phyloP scores from a whole-genome alignment of 2,888 invertebrate species.

The Trichogramma dendrolimi region DNA sequence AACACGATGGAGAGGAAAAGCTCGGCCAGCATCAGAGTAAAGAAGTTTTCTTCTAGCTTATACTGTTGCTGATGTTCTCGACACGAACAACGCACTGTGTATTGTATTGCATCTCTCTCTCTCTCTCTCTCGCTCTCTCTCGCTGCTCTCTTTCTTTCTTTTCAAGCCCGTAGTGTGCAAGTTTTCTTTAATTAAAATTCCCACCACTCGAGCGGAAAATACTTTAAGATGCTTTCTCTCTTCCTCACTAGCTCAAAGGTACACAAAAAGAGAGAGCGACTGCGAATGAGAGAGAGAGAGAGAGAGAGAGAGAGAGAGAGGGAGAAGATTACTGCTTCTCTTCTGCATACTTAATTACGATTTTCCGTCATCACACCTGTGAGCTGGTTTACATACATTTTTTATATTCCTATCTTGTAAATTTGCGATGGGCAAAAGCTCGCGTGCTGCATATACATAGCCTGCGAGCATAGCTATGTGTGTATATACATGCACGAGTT shows the following conservation, averaged over 20 bases:
- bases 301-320: background rate
- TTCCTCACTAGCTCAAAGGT: background rate
- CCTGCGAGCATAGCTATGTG: background rate
- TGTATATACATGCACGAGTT: background rate
- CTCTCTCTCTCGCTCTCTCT: slow-evolving; percentile 6
- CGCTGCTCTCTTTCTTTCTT: background rate
- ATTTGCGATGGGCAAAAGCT: slow-evolving; percentile 8
- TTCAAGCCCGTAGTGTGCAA: background rate
- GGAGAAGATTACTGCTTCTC: background rate
- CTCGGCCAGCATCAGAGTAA: too few species aligned
- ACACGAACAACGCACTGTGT: slow-evolving; percentile 13
- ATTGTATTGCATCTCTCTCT: slow-evolving; percentile 14
- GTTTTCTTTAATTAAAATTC: slow-evolving; percentile 28
- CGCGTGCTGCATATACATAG: slow-evolving; percentile 1
- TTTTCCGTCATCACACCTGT: slow-evolving; percentile 9
- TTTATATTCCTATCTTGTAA: background rate
- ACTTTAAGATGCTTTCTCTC: slow-evolving; percentile 4
- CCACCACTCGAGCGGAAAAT: slow-evolving; percentile 17
- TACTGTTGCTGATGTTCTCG: background rate
- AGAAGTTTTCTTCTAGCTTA: too few species aligned
- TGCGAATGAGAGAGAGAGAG: background rate
- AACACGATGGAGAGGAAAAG: too few species aligned
- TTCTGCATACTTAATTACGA: slow-evolving; percentile 13
- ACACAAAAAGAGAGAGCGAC: too few species aligned
- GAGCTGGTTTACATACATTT: too few species aligned